These are phyloP conservation scores for Kryptolebias marmoratus DNA, from an alignment of 2,113 vertebrate species.

Conservation along the genomic window DNA sequence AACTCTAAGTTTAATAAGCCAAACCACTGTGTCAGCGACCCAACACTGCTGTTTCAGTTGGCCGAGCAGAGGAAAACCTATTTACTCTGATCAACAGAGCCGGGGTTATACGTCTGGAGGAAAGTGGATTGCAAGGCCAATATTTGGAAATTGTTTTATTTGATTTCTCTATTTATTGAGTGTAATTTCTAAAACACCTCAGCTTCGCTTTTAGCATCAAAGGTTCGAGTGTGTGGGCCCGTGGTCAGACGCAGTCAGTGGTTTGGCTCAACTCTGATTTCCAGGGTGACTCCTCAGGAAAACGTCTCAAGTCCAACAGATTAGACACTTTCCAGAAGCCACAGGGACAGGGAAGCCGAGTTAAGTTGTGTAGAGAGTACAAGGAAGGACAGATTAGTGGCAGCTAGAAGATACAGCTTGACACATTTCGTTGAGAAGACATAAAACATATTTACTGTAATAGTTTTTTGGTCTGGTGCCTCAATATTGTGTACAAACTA, in stretches of 20 bases:
- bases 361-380: slow-evolving; percentile 1
- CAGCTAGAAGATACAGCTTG: no score
- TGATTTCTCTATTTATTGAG: slow-evolving; percentile 80
- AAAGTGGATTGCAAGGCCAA: slow-evolving; percentile 71
- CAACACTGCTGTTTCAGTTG: slow-evolving; percentile 72
- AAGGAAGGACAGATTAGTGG: not conserved
- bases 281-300: slow-evolving; percentile 53
- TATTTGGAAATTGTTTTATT: slow-evolving; percentile 81
- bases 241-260: slow-evolving; percentile 69
- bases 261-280: slow-evolving; percentile 60
- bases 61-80: slow-evolving; percentile 63
- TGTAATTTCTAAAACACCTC: slow-evolving; percentile 66
- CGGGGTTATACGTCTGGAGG: slow-evolving; percentile 66
- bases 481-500: slow-evolving; percentile 10
- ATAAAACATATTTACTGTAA: no score
- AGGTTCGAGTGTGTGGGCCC: slow-evolving; percentile 62
- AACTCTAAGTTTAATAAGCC: slow-evolving; percentile 74
- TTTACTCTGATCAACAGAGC: slow-evolving; percentile 73
- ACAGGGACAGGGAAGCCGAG: slow-evolving; percentile 18
- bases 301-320: slow-evolving; percentile 42
- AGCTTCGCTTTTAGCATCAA: slow-evolving; percentile 73
- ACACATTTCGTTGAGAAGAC: no score
- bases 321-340: slow-evolving; percentile 52
- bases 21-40: slow-evolving; percentile 65
- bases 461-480: no score